Base-by-base conservation (phyloP, 2,113 vertebrate genomes). In the Ibidorhyncha struthersii region DNA sequence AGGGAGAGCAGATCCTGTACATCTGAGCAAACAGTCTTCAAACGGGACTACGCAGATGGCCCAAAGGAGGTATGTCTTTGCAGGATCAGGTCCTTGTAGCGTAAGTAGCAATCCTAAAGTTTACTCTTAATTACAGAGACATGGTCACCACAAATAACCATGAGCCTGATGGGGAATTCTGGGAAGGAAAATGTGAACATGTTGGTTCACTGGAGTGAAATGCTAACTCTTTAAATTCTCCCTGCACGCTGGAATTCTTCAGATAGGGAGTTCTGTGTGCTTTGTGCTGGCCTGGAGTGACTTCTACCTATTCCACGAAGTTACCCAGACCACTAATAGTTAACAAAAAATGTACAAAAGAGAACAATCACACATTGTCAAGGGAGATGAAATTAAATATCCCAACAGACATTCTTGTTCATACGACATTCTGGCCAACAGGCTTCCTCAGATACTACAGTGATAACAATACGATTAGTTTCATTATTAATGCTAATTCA, bases 371-470 rank as follows among this genome's bases (percentile, higher is more conserved):
- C 52, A 82, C 84, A 77, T 14, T 90, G 66, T 82, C 78, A 82
- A 16, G 6, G 58, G 70, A 96, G 71, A 61, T 5, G 87, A 93
- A 95, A 96, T 77, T 85, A 92, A 95, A 95, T 82, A 96, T 90
- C 92, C 70, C 87, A 95, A 25, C 84, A 94, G 89, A 95, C 88
- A 92, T 83, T 95, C 76, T 52, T 82, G 55, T 67, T 93, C 83
- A 19, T 70, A 34, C 0, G 10, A 71, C 91, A 71, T 83, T 95
- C 83, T 91, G 83, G 65, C 61, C 95, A 85, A 49, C 43, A 87
- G 76, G 74, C 29, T 91, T 82, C 92, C 82, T 77, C 71, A 65
- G 71, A 92, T 55, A 83, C 63, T 83, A 10, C 79, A 88, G 61
- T 2, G 26, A 81, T 77, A 94, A 90, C 70, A 86, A 41, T 29